These are phyloP conservation scores for Psylliodes chrysocephalus DNA, from an alignment of 2,888 invertebrate genomes.

Conservation along the genomic window DNA sequence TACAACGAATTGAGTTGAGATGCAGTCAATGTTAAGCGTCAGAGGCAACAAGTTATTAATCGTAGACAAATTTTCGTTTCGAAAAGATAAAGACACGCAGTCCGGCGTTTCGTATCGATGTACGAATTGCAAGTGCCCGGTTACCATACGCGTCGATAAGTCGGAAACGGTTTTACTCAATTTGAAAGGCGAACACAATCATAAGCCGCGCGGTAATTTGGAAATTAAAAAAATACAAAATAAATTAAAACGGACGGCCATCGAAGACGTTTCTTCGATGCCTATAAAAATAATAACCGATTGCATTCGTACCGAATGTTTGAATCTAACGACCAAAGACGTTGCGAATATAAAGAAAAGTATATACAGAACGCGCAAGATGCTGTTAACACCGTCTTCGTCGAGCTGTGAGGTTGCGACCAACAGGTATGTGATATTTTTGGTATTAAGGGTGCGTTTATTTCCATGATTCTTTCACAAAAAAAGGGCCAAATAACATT, in stretches of 20 bases:
- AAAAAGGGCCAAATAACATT: too few relatives aligned
- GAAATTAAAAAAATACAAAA: slow-evolving; percentile 8
- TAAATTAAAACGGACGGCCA: slow-evolving; percentile 5
- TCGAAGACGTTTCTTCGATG: background rate
- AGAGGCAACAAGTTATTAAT: slow-evolving; percentile 13
- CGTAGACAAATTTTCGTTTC: slow-evolving; percentile 3
- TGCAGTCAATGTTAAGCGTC: slow-evolving; percentile 8
- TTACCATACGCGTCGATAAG: slow-evolving; percentile 1
- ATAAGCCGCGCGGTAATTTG: background rate
- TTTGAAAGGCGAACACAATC: background rate
- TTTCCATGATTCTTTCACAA: too few relatives aligned
- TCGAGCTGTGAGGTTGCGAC: background rate
- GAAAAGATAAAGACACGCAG: slow-evolving; percentile 1
- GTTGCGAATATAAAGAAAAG: background rate
- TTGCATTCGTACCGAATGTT: background rate
- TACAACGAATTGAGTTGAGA: slow-evolving; percentile 5
- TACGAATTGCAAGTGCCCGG: background rate
- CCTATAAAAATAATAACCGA: slow-evolving; percentile 2
- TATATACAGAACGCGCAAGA: slow-evolving; percentile 6
- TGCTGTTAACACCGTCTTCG: background rate
- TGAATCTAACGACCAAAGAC: background rate
- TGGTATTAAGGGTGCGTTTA: too few relatives aligned
- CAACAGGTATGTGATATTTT: too few relatives aligned
- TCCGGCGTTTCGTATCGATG: background rate
- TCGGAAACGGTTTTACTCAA: slow-evolving; percentile 11